A percentile compares a stretch with the other conserved stretches of the same genome.
phyloP scores from a whole-genome alignment of 1,140 invertebrate genomes.

The Drosophila orosa region DNA sequence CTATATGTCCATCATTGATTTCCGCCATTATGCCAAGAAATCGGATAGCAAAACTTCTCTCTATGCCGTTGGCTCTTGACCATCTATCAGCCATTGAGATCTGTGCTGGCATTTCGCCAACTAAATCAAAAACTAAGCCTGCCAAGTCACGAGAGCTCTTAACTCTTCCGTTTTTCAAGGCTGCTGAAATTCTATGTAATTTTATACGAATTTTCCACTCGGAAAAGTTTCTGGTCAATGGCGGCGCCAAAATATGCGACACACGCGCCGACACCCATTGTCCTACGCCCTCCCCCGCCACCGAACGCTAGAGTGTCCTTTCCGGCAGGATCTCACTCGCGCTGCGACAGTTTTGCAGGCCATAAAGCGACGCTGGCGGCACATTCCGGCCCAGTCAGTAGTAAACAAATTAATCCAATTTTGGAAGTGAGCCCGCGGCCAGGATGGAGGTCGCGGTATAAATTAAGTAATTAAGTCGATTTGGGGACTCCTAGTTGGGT shows the following conservation, averaged over 20 bases:
- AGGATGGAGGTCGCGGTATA: slow-evolving; percentile 51
- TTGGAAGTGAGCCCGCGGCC: slow-evolving; percentile 28
- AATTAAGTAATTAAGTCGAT: slow-evolving; percentile 77
- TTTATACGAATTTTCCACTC: slow-evolving; percentile 30
- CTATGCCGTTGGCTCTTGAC: not conserved
- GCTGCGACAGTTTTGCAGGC: slow-evolving; percentile 22
- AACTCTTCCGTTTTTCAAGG: slow-evolving; percentile 18
- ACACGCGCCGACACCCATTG: slow-evolving; percentile 1
- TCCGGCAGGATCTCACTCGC: not conserved
- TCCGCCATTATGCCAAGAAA: not conserved
- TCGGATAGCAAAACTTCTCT: not conserved
- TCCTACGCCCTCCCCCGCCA: not conserved
- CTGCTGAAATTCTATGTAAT: slow-evolving; percentile 16
- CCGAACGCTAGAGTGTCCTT: not conserved
- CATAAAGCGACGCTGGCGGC: slow-evolving; percentile 34
- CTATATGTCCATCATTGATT: slow-evolving; percentile 6
- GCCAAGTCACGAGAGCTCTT: slow-evolving; percentile 19
- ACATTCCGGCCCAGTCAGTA: slow-evolving; percentile 38
- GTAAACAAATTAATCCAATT: slow-evolving; percentile 82
- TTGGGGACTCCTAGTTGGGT: slow-evolving; percentile 45
- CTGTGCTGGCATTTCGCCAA: slow-evolving; percentile 15
- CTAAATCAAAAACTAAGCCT: slow-evolving; percentile 15
- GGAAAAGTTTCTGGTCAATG: slow-evolving; percentile 18
- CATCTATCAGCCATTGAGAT: slow-evolving; percentile 10
- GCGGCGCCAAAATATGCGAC: slow-evolving; percentile 37